Evolutionary conservation across 2,888 invertebrate species (phyloP).

Genomic region (Limulus polyphemus): DNA sequence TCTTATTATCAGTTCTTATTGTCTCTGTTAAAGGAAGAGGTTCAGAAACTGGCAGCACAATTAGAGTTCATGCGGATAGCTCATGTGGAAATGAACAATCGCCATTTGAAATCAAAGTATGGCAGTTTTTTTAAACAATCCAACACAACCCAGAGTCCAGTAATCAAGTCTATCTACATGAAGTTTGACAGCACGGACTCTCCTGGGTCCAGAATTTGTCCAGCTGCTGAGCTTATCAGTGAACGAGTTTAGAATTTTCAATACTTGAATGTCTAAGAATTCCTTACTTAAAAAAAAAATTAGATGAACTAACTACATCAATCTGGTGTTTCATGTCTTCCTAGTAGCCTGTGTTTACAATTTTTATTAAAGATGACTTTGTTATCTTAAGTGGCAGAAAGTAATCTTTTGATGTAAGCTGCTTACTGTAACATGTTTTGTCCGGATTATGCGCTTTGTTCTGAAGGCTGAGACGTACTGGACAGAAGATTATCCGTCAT

Average conservation of each 20-base stretch:
- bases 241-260: slow-evolving; percentile 25
- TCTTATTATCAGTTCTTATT: slow-evolving; percentile 25
- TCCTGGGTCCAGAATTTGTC: slow-evolving; percentile 28
- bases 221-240: slow-evolving; percentile 29
- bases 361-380: too few species aligned
- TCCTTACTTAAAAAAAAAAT: too few species aligned
- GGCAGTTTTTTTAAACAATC: slow-evolving; percentile 19
- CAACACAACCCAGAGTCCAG: slow-evolving; percentile 25
- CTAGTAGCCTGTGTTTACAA: too few species aligned
- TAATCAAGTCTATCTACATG: slow-evolving; percentile 29
- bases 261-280: too few species aligned
- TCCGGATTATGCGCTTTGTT: too few species aligned
- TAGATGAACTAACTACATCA: too few species aligned
- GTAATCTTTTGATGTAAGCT: too few species aligned
- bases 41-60: slow-evolving; percentile 77
- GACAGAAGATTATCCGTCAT: too few species aligned
- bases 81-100: slow-evolving; percentile 83
- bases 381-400: too few species aligned
- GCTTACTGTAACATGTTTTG: too few species aligned
- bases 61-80: slow-evolving; percentile 89
- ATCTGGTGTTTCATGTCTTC: too few species aligned
- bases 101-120: slow-evolving; percentile 58
- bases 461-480: too few species aligned
- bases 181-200: slow-evolving; percentile 29
- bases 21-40: slow-evolving; percentile 54